A percentile compares a stretch with the other conserved stretches of the same genome.
Evolutionary conservation across 1,140 invertebrate genomes (phyloP).

Genomic region (Drosophila subobscura): DNA sequence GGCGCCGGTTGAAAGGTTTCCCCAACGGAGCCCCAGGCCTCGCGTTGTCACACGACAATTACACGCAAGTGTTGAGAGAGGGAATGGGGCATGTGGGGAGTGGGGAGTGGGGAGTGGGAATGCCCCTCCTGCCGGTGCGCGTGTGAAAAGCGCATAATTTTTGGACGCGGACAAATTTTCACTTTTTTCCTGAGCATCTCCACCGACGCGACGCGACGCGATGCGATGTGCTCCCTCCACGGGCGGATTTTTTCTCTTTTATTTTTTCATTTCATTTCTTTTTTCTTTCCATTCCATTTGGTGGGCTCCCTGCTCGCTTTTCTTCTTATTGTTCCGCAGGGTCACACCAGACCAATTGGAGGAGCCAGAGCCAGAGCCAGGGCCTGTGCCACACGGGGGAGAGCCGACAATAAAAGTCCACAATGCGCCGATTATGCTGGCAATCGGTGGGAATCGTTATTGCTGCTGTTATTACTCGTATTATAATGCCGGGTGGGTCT

Average conservation of each 20-base stretch:
- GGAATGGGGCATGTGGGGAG: no score
- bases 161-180: conserved; percentile 82
- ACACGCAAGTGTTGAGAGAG: conserved; percentile 63
- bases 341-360: conserved; percentile 27
- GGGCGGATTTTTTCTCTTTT: background rate
- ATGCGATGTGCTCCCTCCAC: conserved; percentile 2
- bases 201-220: conserved; percentile 23
- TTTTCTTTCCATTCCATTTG: background rate
- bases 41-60: conserved; percentile 58
- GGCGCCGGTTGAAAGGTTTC: conserved; percentile 43
- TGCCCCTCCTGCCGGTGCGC: conserved; percentile 32
- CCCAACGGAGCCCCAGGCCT: conserved; percentile 47
- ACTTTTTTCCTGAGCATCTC: conserved; percentile 69
- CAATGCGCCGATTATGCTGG: conserved; percentile 77
- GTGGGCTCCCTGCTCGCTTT: conserved; percentile 11
- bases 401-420: conserved; percentile 65
- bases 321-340: conserved; percentile 42
- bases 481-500: conserved; percentile 32
- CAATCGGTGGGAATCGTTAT: conserved; percentile 68
- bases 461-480: conserved; percentile 43
- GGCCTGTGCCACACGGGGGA: background rate
- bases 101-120: background rate
- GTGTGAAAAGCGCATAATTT: conserved; percentile 83
- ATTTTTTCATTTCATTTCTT: conserved; percentile 42
- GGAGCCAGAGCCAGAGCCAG: background rate